Evolutionary conservation across 2,113 vertebrate genomes (phyloP), one percentile per base, ranked within the genome.

Genomic region (Colius striatus): DNA sequence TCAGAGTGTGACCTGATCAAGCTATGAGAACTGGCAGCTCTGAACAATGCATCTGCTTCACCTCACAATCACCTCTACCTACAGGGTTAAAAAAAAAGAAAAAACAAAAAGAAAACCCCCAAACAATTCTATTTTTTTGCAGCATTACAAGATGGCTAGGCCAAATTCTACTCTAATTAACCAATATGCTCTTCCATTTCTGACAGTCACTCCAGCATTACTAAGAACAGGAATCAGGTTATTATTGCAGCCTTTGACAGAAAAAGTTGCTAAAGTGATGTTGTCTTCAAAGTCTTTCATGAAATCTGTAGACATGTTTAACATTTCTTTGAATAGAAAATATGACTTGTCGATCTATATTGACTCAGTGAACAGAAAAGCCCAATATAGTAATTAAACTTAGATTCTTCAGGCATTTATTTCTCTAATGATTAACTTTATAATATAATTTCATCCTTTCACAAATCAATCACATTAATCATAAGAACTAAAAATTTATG

Each of bases 371-470:
- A 86, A 96, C 93, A 90, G 48, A 74, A 93, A 95, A 93, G 68
- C 47, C 84, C 38, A 43, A 74, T 83, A 77, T 73, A 86, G 90
- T 71, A 86, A 86, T 91, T 71, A 86, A 74, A 26, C 65, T 81
- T 83, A 84, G 60, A 77, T 80, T 84, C 67, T 83, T 67, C 68
- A 91, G 74, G 36, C 50, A 89, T 92, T 86, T 88, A 81, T 92
- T 95, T 95, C 85, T 80, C 45, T 92, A 88, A 90, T 90, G 67
- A 95, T 96, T 93, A 97, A 94, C 48, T 94, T 95, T 82, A 87
- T 75, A 84, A 87, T 75, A 94, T 93, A 96, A 94, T 96, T 94
- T 95, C 51, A 66, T 79, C 61, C 61, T 85, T 94, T 96, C 71
- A 90, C 65, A 92, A 95, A 96, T 94, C 94, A 95, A 94, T 96